These are phyloP conservation scores for Danio tinwini DNA, from an alignment of 2,797 vertebrate species.

Conservation along the genomic window DNA sequence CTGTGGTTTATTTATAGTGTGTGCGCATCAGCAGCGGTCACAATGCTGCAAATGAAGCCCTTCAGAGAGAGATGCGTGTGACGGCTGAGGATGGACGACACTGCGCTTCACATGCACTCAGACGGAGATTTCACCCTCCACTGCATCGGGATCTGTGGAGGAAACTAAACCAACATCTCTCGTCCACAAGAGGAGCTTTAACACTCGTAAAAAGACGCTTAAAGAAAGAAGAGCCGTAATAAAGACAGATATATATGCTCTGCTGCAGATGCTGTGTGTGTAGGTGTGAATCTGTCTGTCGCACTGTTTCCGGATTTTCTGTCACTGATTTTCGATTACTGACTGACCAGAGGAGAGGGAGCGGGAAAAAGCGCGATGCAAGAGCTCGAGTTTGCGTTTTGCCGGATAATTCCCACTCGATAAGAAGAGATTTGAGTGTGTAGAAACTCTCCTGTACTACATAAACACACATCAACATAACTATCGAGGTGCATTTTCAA, in stretches of 20 bases:
- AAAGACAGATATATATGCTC: not conserved
- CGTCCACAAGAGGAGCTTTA: not conserved
- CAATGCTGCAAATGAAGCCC: conserved; percentile 35
- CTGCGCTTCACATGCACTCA: not conserved
- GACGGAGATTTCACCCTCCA: not conserved
- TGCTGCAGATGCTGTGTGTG: conserved; percentile 28
- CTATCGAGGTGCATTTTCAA: not conserved
- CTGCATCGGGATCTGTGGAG: not conserved
- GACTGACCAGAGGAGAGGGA: not conserved
- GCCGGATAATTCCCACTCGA: not conserved
- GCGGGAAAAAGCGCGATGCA: conserved; percentile 16
- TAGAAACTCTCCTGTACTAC: not conserved
- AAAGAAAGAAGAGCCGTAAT: not conserved
- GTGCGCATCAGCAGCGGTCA: conserved; percentile 9
- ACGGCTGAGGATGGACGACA: not conserved
- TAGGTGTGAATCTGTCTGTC: conserved; percentile 28
- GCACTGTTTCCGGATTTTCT: not conserved
- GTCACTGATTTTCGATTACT: conserved; percentile 8
- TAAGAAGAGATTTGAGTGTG: not conserved
- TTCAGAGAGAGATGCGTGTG: conserved; percentile 5
- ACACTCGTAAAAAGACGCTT: not conserved
- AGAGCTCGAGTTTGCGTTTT: not conserved
- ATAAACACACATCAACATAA: not conserved
- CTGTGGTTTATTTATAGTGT: conserved; percentile 22
- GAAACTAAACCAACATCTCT: not conserved